Evolutionary conservation across 1,140 invertebrate species (phyloP).

Genomic region (Drosophila lacteicornis): DNA sequence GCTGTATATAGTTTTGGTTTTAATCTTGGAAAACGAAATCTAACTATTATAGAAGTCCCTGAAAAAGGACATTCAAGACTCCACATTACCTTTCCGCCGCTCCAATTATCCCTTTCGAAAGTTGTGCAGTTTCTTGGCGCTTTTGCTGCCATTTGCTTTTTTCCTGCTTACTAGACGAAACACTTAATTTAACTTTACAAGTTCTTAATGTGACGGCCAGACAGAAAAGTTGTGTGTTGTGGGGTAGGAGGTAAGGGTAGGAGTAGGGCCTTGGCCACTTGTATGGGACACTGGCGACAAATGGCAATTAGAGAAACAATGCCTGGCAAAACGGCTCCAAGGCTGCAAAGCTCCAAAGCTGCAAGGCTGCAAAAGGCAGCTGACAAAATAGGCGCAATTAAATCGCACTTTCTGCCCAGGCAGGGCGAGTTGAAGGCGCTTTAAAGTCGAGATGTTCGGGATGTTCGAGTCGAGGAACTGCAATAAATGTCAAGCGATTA

Average conservation of each 20-base stretch:
- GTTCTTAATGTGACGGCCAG: constrained; percentile 80
- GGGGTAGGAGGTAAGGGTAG: neutral
- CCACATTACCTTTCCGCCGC: constrained; percentile 20
- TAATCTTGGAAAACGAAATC: too few relatives aligned
- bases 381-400: constrained; percentile 63
- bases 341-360: constrained; percentile 1
- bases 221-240: constrained; percentile 41
- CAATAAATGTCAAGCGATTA: constrained; percentile 81
- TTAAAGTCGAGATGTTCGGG: constrained; percentile 43
- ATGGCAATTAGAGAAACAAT: constrained; percentile 79
- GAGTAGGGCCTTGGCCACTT: constrained; percentile 15
- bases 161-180: constrained; percentile 73
- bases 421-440: constrained; percentile 41
- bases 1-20: too few relatives aligned
- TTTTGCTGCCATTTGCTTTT: constrained; percentile 58
- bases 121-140: constrained; percentile 62
- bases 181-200: constrained; percentile 83
- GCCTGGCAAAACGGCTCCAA: constrained; percentile 39
- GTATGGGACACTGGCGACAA: constrained; percentile 54
- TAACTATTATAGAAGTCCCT: too few relatives aligned
- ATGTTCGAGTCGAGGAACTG: constrained; percentile 44
- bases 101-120: constrained; percentile 47
- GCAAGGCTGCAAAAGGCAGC: constrained; percentile 7
- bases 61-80: constrained; percentile 4
- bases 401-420: constrained; percentile 33